A percentile compares a stretch with the other conserved stretches of the same genome.
These are phyloP conservation scores for Hyperoplus immaculatus DNA, from an alignment of 2,797 vertebrate genomes.

Conservation along the genomic window DNA sequence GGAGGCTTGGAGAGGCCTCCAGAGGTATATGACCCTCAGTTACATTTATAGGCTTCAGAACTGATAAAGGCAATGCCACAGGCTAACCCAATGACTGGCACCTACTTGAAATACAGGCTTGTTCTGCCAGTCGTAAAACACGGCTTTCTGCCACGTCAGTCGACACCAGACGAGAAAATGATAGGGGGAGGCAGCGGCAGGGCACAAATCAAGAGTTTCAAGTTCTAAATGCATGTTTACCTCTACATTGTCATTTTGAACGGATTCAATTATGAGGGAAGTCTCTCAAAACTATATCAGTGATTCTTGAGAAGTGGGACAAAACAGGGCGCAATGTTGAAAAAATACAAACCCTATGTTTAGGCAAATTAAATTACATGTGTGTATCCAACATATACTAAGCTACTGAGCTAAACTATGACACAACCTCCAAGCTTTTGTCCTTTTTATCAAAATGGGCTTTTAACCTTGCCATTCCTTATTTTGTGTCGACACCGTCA, in stretches of 20 bases:
- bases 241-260: not conserved
- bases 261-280: not conserved
- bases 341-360: too few species aligned
- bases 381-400: too few species aligned
- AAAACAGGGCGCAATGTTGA: too few species aligned
- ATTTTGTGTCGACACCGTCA: too few species aligned
- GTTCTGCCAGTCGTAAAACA: constrained; percentile 53
- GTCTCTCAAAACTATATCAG: too few species aligned
- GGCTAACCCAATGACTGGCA: constrained; percentile 69
- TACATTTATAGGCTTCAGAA: constrained; percentile 68
- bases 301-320: too few species aligned
- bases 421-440: too few species aligned
- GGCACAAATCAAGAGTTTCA: not conserved
- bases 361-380: too few species aligned
- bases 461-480: too few species aligned
- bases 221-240: not conserved
- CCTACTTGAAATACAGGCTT: constrained; percentile 51
- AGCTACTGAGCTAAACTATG: too few species aligned
- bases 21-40: constrained; percentile 72
- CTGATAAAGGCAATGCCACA: constrained; percentile 66
- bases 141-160: constrained; percentile 16
- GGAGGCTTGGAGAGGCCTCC: constrained; percentile 52
- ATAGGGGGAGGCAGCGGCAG: not conserved
- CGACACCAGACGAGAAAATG: constrained; percentile 11
- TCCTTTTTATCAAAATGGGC: too few species aligned